A percentile compares a stretch with the other conserved stretches of the same genome.
Evolutionary conservation across 2,888 invertebrate genomes (phyloP).

Genomic region (Andricus curvator): DNA sequence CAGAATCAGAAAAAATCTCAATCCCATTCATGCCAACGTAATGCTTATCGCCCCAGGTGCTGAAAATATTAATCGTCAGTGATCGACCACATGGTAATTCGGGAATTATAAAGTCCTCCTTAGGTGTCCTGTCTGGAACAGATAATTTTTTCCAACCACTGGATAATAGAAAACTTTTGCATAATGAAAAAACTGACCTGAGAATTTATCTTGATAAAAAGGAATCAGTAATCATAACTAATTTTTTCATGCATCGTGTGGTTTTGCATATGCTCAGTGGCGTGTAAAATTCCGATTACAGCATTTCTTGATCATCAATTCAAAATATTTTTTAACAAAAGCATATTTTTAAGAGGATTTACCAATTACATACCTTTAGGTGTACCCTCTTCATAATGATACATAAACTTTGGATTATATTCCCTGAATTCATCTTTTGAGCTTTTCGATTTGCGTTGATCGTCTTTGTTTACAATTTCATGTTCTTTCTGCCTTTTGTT

Average conservation of each 20-base stretch:
- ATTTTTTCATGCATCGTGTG: constrained; percentile 12
- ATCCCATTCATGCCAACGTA: constrained; percentile 89
- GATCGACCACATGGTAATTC: constrained; percentile 86
- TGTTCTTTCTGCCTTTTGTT: not conserved
- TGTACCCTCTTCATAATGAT: constrained; percentile 54
- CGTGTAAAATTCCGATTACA: constrained; percentile 20
- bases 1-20: constrained; percentile 85
- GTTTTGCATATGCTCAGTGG: not conserved
- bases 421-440: constrained; percentile 6
- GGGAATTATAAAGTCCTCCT: constrained; percentile 85
- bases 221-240: constrained; percentile 21
- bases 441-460: not conserved
- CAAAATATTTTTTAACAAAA: constrained; percentile 19
- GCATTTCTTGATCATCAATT: constrained; percentile 34
- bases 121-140: constrained; percentile 54
- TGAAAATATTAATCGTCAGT: constrained; percentile 84
- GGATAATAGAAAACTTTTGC: constrained; percentile 4
- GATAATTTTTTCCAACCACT: not conserved
- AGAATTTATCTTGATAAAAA: constrained; percentile 9
- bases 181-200: constrained; percentile 13
- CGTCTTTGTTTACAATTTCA: not conserved
- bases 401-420: constrained; percentile 16
- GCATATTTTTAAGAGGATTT: not conserved
- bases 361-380: constrained; percentile 57
- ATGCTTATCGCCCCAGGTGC: constrained; percentile 90